Conservation (phyloP, 1,140 invertebrate species). For the Sitobion miscanthi region DNA sequence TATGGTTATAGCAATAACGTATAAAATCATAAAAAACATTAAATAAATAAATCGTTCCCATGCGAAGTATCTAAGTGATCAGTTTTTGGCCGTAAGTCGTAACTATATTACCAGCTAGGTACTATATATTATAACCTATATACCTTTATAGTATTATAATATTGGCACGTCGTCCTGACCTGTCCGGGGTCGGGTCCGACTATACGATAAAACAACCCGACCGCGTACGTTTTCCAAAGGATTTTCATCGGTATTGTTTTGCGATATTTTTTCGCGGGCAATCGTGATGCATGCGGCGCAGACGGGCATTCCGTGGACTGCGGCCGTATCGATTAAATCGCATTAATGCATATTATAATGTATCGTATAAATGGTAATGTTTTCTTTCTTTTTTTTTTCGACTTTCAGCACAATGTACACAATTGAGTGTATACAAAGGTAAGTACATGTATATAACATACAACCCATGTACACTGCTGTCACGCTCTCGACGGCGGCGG, state of each 20-base stretch:
- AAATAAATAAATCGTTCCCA: too few species aligned
- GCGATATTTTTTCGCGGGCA: not conserved
- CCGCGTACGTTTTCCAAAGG: not conserved
- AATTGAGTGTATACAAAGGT: not conserved
- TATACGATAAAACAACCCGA: not conserved
- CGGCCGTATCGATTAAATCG: slow-evolving; percentile 17
- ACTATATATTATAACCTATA: too few species aligned
- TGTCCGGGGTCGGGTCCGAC: not conserved
- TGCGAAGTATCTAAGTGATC: too few species aligned
- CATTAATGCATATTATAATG: not conserved
- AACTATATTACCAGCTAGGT: not conserved
- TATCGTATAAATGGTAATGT: slow-evolving; percentile 45
- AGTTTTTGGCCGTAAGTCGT: not conserved
- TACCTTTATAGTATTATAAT: not conserved
- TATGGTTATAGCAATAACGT: too few species aligned
- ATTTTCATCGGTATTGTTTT: not conserved
- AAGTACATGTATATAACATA: too few species aligned
- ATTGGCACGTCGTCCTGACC: not conserved
- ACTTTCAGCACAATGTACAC: not conserved
- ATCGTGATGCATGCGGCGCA: not conserved
- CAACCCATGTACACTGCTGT: not conserved
- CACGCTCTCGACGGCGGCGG: slow-evolving; percentile 3
- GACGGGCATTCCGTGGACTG: not conserved
- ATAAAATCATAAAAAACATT: not conserved
- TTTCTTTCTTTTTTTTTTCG: not conserved